Evolutionary conservation across 2,113 vertebrate genomes (phyloP).

Genomic region (Ammodytes marinus): DNA sequence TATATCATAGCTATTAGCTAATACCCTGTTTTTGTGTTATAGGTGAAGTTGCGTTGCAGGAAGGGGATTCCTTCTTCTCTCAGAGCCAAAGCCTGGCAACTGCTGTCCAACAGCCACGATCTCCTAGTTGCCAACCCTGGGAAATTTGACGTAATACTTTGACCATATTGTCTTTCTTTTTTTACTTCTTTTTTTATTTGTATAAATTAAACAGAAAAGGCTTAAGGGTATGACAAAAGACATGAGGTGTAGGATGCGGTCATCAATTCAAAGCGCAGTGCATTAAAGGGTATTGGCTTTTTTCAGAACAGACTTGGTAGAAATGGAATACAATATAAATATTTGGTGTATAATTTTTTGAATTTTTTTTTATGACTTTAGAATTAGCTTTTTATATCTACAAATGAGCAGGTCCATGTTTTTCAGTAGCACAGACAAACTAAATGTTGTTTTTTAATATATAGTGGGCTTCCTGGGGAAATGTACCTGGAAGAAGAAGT

Average conservation of each 20-base stretch:
- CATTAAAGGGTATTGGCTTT: background rate
- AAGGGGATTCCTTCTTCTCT: slow-evolving; percentile 94
- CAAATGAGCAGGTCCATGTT: no score
- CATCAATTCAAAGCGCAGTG: background rate
- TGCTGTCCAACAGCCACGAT: slow-evolving; percentile 91
- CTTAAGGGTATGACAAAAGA: background rate
- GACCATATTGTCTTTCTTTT: background rate
- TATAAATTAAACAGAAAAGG: background rate
- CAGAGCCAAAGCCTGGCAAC: slow-evolving; percentile 91
- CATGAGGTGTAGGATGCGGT: background rate
- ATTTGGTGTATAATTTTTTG: no score
- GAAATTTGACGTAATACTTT: slow-evolving; percentile 88
- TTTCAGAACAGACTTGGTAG: no score
- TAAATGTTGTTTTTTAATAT: no score
- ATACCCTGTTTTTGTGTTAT: slow-evolving; percentile 3
- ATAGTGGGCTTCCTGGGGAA: no score
- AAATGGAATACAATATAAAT: no score
- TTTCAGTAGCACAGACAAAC: no score
- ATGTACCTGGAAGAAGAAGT: no score
- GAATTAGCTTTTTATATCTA: no score
- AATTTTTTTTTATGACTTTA: no score
- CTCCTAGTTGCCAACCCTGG: slow-evolving; percentile 88
- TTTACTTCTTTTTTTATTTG: background rate
- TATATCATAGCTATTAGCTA: background rate
- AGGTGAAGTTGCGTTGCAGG: slow-evolving; percentile 94